phyloP scores from a whole-genome alignment of 2,113 vertebrate species.

The Helogale parvula region DNA sequence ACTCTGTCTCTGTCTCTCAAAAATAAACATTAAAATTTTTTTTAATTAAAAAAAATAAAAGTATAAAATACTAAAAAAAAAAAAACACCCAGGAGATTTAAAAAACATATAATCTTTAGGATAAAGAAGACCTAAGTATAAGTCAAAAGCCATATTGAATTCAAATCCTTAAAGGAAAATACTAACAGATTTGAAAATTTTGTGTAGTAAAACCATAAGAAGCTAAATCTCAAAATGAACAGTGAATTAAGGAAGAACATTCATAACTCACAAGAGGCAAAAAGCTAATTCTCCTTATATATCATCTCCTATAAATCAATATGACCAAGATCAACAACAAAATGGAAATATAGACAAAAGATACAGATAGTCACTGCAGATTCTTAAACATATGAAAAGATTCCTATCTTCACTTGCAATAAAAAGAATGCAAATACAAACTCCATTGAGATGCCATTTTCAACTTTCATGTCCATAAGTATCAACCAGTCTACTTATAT shows the following conservation, averaged over 20 bases:
- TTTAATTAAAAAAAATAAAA: neutral
- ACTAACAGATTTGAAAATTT: neutral
- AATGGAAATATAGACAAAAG: neutral
- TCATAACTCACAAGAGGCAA: neutral
- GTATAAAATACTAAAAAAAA: neutral
- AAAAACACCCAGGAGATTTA: neutral
- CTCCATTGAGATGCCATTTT: neutral
- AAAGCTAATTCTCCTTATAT: neutral
- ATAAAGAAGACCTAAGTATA: neutral
- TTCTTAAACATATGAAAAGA: constrained; percentile 6
- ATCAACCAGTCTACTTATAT: neutral
- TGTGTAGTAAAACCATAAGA: neutral
- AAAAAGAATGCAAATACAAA: neutral
- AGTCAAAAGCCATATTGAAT: neutral
- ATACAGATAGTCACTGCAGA: neutral
- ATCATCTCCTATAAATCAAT: neutral
- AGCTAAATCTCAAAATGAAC: neutral
- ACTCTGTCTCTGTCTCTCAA: too few relatives aligned
- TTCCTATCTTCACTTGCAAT: neutral
- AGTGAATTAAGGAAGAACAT: neutral
- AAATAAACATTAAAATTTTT: neutral
- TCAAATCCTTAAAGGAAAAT: neutral
- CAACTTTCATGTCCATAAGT: neutral
- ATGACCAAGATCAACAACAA: neutral
- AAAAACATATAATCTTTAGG: neutral